Conservation (phyloP, 2,888 invertebrate genomes). For the Monochamus alternatus region DNA sequence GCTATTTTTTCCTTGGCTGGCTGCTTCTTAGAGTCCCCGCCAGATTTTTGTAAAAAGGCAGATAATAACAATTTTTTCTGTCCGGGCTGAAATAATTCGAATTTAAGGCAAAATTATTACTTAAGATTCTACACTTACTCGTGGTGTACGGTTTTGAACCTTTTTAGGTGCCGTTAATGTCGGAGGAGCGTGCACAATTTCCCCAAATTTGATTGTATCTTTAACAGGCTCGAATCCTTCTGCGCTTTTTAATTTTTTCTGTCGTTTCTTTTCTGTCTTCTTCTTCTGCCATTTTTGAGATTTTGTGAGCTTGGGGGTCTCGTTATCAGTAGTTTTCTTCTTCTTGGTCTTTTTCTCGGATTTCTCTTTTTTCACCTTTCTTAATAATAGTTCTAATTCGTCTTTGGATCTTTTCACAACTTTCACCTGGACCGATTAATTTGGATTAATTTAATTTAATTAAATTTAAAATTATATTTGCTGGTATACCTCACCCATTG, state of each 20-base stretch:
- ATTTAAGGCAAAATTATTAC: neutral
- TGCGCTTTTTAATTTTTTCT: slow-evolving; percentile 49
- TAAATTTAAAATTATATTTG: too few relatives aligned
- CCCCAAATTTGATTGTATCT: slow-evolving; percentile 84
- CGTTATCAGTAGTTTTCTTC: slow-evolving; percentile 64
- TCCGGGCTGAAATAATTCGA: slow-evolving; percentile 75
- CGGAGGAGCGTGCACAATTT: slow-evolving; percentile 83
- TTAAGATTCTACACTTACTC: slow-evolving; percentile 52
- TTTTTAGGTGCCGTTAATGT: slow-evolving; percentile 74
- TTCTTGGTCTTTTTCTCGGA: slow-evolving; percentile 64
- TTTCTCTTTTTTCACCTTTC: slow-evolving; percentile 65
- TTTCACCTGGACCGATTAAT: slow-evolving; percentile 60
- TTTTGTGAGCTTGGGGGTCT: slow-evolving; percentile 70
- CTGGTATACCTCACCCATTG: slow-evolving; percentile 70
- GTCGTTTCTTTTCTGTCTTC: slow-evolving; percentile 67
- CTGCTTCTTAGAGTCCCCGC: slow-evolving; percentile 19
- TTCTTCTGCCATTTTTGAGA: slow-evolving; percentile 74
- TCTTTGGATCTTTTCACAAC: slow-evolving; percentile 73
- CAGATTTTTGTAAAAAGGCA: slow-evolving; percentile 67
- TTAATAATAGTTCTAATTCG: slow-evolving; percentile 73
- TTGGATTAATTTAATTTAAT: too few relatives aligned
- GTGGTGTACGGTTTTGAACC: slow-evolving; percentile 61
- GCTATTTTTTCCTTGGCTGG: slow-evolving; percentile 57
- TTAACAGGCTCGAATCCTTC: slow-evolving; percentile 69
- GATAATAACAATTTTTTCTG: slow-evolving; percentile 77